phyloP scores from a whole-genome alignment of 1,140 invertebrate species.

The Atta texana region DNA sequence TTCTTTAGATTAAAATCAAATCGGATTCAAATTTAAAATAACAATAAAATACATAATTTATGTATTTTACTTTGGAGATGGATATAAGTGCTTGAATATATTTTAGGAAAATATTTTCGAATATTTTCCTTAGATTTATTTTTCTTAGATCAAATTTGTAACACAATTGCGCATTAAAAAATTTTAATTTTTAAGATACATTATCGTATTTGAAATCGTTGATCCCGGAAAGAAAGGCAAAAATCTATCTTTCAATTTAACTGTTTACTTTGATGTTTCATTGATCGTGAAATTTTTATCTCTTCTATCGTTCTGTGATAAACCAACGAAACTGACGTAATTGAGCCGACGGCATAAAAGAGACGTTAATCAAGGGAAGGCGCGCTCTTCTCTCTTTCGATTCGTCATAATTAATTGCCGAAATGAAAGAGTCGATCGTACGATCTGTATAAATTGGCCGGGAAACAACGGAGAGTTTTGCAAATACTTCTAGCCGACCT shows the following conservation, averaged over 20 bases:
- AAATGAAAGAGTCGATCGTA: constrained; percentile 61
- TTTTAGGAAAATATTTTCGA: not conserved
- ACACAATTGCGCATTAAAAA: not conserved
- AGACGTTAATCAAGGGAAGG: constrained; percentile 49
- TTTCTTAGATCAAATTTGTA: not conserved
- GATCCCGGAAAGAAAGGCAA: not conserved
- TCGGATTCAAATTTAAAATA: constrained; percentile 4
- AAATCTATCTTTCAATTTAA: not conserved
- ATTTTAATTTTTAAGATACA: not conserved
- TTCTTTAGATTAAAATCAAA: not conserved
- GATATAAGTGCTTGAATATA: not conserved
- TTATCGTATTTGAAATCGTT: not conserved
- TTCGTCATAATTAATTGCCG: constrained; percentile 54
- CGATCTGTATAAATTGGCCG: constrained; percentile 64
- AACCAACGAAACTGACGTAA: constrained; percentile 36
- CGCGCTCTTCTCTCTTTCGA: constrained; percentile 41
- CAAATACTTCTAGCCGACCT: constrained; percentile 46
- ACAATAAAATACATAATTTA: not conserved
- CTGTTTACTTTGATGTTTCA: constrained; percentile 10
- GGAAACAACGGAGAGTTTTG: constrained; percentile 9
- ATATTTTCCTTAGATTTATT: not conserved
- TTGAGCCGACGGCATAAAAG: constrained; percentile 11
- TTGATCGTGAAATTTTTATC: constrained; percentile 19
- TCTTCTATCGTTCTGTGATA: not conserved
- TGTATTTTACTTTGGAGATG: not conserved